phyloP scores from a whole-genome alignment of 2,888 invertebrate genomes.

The Oxystoma pomonae region DNA sequence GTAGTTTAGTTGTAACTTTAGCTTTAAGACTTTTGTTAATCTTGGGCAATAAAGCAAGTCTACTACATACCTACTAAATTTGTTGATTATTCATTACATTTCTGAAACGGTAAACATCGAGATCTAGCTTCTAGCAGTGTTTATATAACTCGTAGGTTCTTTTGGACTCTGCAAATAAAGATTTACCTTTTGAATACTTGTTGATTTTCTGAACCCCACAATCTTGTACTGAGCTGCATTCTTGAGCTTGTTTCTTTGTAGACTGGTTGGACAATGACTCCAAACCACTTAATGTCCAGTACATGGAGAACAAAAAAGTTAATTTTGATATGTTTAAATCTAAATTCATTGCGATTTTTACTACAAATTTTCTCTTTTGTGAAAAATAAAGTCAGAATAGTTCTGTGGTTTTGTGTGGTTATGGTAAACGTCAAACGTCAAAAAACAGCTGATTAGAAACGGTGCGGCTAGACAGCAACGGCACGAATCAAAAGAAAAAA shows the following conservation, averaged over 20 bases:
- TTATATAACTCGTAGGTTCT: too few relatives aligned
- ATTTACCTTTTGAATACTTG: background rate
- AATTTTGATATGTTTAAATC: background rate
- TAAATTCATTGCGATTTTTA: background rate
- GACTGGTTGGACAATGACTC: too few relatives aligned
- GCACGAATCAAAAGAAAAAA: too few relatives aligned
- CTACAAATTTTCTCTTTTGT: background rate
- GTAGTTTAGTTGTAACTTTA: too few relatives aligned
- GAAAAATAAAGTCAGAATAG: background rate
- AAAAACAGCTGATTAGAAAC: background rate
- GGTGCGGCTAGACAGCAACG: too few relatives aligned
- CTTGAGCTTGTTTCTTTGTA: background rate
- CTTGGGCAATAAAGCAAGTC: too few relatives aligned
- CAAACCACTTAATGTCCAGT: background rate
- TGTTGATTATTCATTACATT: too few relatives aligned
- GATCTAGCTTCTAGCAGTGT: too few relatives aligned
- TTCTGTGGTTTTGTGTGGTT: background rate
- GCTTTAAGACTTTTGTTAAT: too few relatives aligned
- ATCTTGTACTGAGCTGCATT: background rate
- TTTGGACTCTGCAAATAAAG: too few relatives aligned
- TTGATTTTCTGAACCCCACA: background rate
- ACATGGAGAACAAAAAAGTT: background rate
- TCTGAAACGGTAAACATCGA: too few relatives aligned
- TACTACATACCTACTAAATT: too few relatives aligned
- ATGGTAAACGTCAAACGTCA: background rate